Conservation (phyloP, 2,797 vertebrate genomes). For the Sebastes matsubarae region DNA sequence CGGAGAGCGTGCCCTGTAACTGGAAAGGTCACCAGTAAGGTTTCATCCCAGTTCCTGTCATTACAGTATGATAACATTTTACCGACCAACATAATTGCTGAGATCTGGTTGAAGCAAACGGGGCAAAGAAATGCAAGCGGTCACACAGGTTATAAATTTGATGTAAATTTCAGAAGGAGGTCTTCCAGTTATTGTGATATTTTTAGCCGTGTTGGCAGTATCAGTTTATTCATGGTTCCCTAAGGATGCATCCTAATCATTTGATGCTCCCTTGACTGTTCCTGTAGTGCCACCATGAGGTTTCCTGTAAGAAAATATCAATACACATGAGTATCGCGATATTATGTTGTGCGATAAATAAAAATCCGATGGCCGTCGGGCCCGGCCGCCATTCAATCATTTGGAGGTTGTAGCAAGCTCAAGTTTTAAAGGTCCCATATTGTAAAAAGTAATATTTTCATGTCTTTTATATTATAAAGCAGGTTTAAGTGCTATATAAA, state of each 20-base stretch:
- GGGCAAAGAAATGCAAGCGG: background rate
- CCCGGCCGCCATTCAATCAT: no score
- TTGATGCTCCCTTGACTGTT: background rate
- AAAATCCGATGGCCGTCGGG: no score
- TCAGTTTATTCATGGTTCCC: no score
- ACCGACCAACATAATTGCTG: background rate
- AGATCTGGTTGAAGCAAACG: background rate
- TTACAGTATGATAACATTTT: constrained; percentile 3
- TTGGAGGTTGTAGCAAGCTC: no score
- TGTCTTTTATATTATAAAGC: no score
- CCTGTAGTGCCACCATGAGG: background rate
- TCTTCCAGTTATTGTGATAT: background rate
- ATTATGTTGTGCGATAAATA: no score
- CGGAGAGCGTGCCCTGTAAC: constrained; percentile 24
- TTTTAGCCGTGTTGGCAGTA: background rate
- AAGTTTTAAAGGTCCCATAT: no score
- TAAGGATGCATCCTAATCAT: no score
- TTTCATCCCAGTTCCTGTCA: constrained; percentile 15
- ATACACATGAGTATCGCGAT: no score
- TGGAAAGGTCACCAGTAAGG: constrained; percentile 44
- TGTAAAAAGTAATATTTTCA: no score
- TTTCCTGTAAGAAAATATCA: no score
- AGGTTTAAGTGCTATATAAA: no score
- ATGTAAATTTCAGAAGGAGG: background rate
- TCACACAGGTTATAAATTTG: background rate